Percentiles rank a stretch among this genome's conserved stretches.
These are phyloP conservation scores for Oasisia sp. DNA, from an alignment of 2,888 invertebrate species.

Conservation along the genomic window DNA sequence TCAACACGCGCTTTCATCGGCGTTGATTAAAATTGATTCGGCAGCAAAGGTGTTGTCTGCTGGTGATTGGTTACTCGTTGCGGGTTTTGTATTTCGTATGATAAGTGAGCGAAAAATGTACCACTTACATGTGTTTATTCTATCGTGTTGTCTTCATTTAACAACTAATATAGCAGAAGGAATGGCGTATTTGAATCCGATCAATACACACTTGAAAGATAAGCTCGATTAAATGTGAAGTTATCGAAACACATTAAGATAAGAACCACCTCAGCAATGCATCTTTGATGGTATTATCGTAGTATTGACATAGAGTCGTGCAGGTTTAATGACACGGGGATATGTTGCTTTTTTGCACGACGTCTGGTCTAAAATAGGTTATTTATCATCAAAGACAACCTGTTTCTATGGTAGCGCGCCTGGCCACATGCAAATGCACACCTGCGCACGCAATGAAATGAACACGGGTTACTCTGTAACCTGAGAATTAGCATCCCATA, in stretches of 20 bases:
- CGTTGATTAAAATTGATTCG: conserved; percentile 5
- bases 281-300: background rate
- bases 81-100: background rate
- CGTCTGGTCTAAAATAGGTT: background rate
- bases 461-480: background rate
- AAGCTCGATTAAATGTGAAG: background rate
- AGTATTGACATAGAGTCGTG: background rate
- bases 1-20: background rate
- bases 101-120: background rate
- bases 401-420: background rate
- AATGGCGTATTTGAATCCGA: background rate
- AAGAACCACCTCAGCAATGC: background rate
- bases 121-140: too few species aligned
- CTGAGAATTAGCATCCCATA: background rate
- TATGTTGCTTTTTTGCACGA: background rate
- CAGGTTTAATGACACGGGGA: background rate
- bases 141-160: too few species aligned
- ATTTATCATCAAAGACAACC: background rate
- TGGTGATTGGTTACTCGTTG: background rate
- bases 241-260: background rate
- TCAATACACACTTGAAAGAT: background rate
- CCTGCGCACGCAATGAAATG: background rate
- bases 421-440: background rate
- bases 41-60: background rate
- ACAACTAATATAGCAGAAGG: too few species aligned